Conservation (phyloP, 1,140 invertebrate species). For the Lepidurus packardi region DNA sequence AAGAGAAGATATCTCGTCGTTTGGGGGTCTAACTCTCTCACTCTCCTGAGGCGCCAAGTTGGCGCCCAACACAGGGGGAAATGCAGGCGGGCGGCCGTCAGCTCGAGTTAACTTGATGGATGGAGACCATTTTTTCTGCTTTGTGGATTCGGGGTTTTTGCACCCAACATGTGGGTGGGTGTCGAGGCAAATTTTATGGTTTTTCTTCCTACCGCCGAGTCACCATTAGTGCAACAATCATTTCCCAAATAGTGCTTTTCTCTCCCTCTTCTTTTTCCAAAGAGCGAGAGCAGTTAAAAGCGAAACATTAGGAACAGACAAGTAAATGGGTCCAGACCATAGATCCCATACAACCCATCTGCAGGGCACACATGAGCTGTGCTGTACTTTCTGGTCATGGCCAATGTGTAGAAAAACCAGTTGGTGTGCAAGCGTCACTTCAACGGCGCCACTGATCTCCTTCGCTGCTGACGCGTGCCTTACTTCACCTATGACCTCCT, state of each 20-base stretch:
- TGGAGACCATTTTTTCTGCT: not conserved
- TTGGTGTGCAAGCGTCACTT: no score
- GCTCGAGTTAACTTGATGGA: conserved; percentile 13
- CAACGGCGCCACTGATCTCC: no score
- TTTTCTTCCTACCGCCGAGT: not conserved
- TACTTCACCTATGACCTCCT: no score
- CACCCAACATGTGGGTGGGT: conserved; percentile 16
- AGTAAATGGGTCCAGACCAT: not conserved
- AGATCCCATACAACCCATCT: not conserved
- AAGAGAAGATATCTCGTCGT: not conserved
- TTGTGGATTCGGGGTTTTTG: not conserved
- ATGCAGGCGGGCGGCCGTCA: conserved; percentile 7
- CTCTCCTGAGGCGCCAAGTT: not conserved
- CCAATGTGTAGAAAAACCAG: no score
- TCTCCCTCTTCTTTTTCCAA: not conserved
- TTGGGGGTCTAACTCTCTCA: not conserved
- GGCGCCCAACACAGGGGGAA: not conserved
- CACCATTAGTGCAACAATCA: conserved; percentile 15
- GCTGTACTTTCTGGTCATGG: not conserved
- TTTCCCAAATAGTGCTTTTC: not conserved
- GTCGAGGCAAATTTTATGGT: not conserved
- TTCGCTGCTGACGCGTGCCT: no score
- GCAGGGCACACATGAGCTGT: not conserved
- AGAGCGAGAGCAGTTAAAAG: not conserved
- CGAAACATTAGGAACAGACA: not conserved